Base-by-base conservation (phyloP, 2,888 invertebrate genomes). In the Trachelus troglodyta region DNA sequence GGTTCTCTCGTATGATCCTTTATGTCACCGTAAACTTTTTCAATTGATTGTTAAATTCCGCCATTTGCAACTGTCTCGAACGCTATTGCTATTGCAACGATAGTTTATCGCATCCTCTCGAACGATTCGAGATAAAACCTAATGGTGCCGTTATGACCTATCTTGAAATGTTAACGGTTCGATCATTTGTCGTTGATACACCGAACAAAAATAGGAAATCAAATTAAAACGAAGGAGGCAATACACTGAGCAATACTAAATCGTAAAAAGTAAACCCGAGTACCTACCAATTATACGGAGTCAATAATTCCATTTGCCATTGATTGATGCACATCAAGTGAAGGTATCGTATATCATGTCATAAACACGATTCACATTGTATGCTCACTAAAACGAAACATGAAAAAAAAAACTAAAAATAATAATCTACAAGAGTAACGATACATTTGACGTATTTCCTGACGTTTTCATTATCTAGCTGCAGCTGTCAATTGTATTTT, bases 1-100 rank as follows among this genome's bases (percentile, higher is more conserved):
- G 83, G 82, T 85, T 83, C 80, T 76, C 79, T 82, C 83, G 83
- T 86, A 86, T 75, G 34, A 34, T 76, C 69, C 56, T 71, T 68
- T 76, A 76, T 68, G 56, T 15, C 71, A 76, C 33, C 34, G 78
- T 73, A 73, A 76, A 71, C 34, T 31, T 33, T 34, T 11, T 4
- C 11, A 69, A 78, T 73, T 76, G 78, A 76, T 76, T 68, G 73
- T 78, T 35, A 35, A 34, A 73, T 30, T n/a, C 37, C 37, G 11
- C 71, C 71, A 34, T 71, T 71, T 71, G 71, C 71, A 71, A 34
- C 31, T 71, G 31, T 31, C 12, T 34, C 34, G 71, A 12, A 34
- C 31, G 31, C 35, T 35, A 71, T 71, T 71, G 71, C 31, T 9
- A 56, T 56, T 56, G 56, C 56, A 56, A 56, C 23, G 56, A 23